These are phyloP conservation scores for Megaceryle torquata DNA, from an alignment of 2,113 vertebrate genomes.

Conservation along the genomic window DNA sequence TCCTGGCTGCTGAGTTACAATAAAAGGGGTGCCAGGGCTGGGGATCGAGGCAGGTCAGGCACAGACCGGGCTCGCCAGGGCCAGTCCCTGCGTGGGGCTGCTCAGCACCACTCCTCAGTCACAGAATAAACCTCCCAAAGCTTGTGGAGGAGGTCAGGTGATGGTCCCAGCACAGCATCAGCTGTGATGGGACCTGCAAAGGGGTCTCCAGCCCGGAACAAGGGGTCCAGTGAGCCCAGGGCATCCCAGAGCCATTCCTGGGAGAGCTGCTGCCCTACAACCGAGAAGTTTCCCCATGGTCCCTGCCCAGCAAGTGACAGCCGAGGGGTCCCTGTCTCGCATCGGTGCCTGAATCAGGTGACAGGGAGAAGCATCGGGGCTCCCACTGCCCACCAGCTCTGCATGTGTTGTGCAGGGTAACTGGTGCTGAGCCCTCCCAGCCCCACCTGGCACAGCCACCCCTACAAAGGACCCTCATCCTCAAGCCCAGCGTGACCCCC, in stretches of 20 bases:
- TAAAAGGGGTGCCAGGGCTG: not conserved
- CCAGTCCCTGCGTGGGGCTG: not conserved
- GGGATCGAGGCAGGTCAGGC: accelerated
- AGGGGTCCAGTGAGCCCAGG: not conserved
- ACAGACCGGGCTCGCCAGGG: not conserved
- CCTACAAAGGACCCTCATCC: not conserved
- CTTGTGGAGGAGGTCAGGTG: not conserved
- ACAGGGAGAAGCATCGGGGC: not conserved
- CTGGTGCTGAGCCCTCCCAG: not conserved
- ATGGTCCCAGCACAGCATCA: not conserved
- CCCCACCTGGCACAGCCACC: not conserved
- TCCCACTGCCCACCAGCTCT: not conserved
- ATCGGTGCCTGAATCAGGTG: not conserved
- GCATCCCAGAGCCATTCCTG: accelerated
- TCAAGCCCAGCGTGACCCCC: not conserved
- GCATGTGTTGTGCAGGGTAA: not conserved
- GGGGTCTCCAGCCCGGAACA: accelerated
- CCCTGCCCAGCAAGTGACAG: not conserved
- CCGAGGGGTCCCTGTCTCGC: not conserved
- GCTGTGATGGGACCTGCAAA: not conserved
- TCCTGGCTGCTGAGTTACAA: not conserved
- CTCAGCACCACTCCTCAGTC: not conserved
- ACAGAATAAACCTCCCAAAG: not conserved
- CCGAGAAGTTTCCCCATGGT: not conserved
- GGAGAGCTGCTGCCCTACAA: not conserved